phyloP scores from a whole-genome alignment of 2,888 invertebrate species.

The Agrilus cyanescens region DNA sequence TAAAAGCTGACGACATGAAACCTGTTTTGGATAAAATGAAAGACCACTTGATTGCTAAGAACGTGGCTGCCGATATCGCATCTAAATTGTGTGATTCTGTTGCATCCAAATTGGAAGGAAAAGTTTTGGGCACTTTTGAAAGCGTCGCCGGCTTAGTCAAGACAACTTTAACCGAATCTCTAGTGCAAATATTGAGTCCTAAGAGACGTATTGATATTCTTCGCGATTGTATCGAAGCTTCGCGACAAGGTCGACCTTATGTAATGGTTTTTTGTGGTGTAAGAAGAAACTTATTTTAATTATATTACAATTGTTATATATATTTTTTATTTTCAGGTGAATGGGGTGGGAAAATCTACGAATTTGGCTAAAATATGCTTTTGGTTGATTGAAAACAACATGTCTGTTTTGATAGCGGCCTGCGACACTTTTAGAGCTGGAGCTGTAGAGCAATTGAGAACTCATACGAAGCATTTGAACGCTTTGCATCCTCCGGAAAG shows the following conservation, averaged over 20 bases:
- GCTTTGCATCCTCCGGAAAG: conserved; percentile 76
- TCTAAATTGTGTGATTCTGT: conserved; percentile 89
- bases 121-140: conserved; percentile 88
- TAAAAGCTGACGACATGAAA: conserved; percentile 68
- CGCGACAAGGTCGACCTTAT: conserved; percentile 72
- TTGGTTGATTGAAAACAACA: conserved; percentile 96
- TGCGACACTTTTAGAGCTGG: conserved; percentile 99
- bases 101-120: conserved; percentile 79
- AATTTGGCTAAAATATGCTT: conserved; percentile 99
- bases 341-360: conserved; percentile 98
- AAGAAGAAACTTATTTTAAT: conserved; percentile 10
- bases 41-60: conserved; percentile 92
- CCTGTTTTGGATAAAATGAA: conserved; percentile 86
- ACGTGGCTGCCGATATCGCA: conserved; percentile 95
- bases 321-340: conserved; percentile 42
- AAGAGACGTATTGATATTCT: conserved; percentile 91
- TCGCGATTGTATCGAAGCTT: conserved; percentile 86
- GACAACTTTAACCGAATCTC: conserved; percentile 75
- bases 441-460: conserved; percentile 95
- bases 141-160: conserved; percentile 83
- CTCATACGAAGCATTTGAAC: conserved; percentile 86
- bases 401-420: conserved; percentile 92
- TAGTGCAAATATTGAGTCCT: conserved; percentile 90
- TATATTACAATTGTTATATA: conserved; percentile 1
- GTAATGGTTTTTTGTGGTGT: conserved; percentile 96